Conservation (phyloP, 2,113 vertebrate genomes). For the Chunga burmeisteri region DNA sequence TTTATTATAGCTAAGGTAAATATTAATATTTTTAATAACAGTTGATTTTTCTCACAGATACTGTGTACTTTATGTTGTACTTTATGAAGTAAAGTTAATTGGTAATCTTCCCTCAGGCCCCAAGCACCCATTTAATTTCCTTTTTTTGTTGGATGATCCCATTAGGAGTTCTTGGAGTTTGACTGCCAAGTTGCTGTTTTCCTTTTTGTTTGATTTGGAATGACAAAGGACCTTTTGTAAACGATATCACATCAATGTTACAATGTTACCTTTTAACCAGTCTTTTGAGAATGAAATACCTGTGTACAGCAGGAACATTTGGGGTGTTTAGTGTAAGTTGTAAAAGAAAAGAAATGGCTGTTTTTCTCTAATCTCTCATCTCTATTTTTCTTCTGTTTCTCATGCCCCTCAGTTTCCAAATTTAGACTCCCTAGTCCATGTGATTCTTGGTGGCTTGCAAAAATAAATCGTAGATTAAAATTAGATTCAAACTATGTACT, state of each 20-base stretch:
- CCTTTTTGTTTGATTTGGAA: not conserved
- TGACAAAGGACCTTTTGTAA: not conserved
- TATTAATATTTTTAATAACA: not conserved
- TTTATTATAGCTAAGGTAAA: not conserved
- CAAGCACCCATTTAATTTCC: not conserved
- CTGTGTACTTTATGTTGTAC: not conserved
- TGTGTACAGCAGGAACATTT: not conserved
- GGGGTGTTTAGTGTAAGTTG: not conserved
- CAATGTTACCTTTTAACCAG: not conserved
- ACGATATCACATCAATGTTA: not conserved
- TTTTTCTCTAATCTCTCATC: not conserved
- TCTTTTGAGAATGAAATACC: not conserved
- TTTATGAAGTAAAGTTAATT: not conserved
- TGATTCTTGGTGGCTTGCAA: not conserved
- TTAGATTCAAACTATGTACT: not conserved
- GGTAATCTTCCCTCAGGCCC: not conserved
- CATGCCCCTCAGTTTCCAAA: not conserved
- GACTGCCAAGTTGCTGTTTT: not conserved
- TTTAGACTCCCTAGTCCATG: not conserved
- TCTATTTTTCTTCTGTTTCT: not conserved
- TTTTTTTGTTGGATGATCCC: not conserved
- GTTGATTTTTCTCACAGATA: not conserved
- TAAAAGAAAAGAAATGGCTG: not conserved
- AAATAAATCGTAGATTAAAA: not conserved
- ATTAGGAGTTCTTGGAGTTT: not conserved